Evolutionary conservation across 2,888 invertebrate genomes (phyloP), one percentile per base, ranked within the genome.

Genomic region (Cheilosia soror): DNA sequence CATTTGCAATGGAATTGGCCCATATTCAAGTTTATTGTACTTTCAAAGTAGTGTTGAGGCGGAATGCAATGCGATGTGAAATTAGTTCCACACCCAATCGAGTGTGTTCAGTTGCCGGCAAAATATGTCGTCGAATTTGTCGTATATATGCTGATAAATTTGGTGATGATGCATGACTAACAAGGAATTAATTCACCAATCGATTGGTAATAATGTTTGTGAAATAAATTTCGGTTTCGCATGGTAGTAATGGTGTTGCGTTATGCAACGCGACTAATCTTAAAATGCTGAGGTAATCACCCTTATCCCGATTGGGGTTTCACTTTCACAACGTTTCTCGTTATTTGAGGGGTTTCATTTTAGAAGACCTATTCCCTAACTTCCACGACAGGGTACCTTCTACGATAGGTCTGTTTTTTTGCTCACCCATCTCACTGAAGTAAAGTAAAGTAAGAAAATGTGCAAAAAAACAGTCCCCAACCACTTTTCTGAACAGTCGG

Each of bases 1-100:
- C 13, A 49, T 37, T 71, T 57, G 25, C 42, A 68, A 31, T 33
- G 25, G n/a, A 37, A 57, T 15, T 69, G 69, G 57, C 58, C 63
- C 47, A 62, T 11, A 11, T 37, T 37, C 37, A 11, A 9, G 3
- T 4, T 1, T 31, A 47, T 63, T 33, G 20, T 20, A 20, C 20
- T 20, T 0, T 20, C 2, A 2, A 20, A 20, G 20, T 20, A 0
- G 1, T 15, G 25, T 2, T 44, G 15, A 15, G n/a, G 47, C 31
- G 31, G 47, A 63, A 49, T 47, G 63, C 63, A 63, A 20, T 47
- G 62, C 31, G 20, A 20, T 47, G 44, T 40, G 42, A 44, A 40
- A 58, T 58, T 25, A 42, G 25, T 58, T 20, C 33, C 58, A 49
- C 47, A 69, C 47, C 20, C 42, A n/a, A 6, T 9, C 0, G 25